Evolutionary conservation across 2,113 vertebrate species (phyloP).

Genomic region (Bungarus multicinctus): DNA sequence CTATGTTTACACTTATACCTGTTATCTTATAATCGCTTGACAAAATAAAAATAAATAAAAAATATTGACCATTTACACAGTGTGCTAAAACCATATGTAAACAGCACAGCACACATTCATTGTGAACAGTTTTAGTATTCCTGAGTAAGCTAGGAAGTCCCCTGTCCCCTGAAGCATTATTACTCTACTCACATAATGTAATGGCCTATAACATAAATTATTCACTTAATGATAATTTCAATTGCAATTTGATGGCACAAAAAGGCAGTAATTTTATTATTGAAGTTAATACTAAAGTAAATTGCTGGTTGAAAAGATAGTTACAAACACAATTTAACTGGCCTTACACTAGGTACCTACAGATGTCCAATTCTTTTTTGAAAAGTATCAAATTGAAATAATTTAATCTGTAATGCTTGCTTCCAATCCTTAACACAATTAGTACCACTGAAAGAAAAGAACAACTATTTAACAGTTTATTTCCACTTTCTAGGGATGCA

Average conservation of each 20-base stretch:
- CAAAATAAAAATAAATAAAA: too few relatives aligned
- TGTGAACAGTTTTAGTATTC: not conserved
- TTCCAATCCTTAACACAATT: constrained; percentile 53
- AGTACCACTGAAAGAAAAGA: constrained; percentile 37
- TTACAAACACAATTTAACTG: not conserved
- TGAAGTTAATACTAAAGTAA: not conserved
- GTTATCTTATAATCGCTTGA: too few relatives aligned
- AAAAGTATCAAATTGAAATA: constrained; percentile 33
- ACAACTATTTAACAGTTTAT: constrained; percentile 36
- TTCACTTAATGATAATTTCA: not conserved
- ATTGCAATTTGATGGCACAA: too few relatives aligned
- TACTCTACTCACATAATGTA: not conserved
- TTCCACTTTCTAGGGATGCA: not conserved
- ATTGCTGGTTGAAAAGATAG: not conserved
- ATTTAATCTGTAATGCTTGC: constrained; percentile 51
- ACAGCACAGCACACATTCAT: not conserved
- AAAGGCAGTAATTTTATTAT: not conserved
- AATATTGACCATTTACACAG: not conserved
- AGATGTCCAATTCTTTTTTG: constrained; percentile 30
- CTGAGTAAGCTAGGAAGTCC: not conserved
- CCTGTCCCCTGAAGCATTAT: not conserved
- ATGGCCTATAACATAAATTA: not conserved
- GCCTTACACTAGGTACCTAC: not conserved
- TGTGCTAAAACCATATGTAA: not conserved
- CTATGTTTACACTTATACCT: too few relatives aligned